A percentile compares a stretch with the other conserved stretches of the same genome.
Conservation (phyloP, 2,113 vertebrate genomes). For the Bambusicola thoracicus region DNA sequence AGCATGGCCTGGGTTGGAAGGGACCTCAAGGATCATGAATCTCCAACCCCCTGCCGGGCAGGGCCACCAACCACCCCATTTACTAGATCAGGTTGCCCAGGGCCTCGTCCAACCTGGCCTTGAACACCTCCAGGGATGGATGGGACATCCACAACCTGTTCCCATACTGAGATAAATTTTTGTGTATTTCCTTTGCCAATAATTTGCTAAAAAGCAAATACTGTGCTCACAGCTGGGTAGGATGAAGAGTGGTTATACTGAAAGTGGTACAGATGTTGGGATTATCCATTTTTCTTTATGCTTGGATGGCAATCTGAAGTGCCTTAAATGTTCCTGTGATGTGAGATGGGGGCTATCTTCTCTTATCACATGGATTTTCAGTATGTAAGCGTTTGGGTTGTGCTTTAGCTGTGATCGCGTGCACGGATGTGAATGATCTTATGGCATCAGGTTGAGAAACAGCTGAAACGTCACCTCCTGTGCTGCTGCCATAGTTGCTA, state of each 20-base stretch:
- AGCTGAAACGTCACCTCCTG: not conserved
- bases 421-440: fast-evolving
- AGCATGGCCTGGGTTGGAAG: no score
- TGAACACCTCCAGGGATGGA: no score
- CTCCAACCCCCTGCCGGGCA: no score
- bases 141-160: no score
- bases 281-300: not conserved
- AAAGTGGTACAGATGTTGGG: fast-evolving
- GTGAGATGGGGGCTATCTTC: not conserved
- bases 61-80: no score
- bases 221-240: not conserved
- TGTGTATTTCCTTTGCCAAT: conserved; percentile 4
- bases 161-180: not conserved
- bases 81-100: no score
- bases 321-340: not conserved
- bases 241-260: not conserved
- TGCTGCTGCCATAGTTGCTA: not conserved
- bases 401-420: not conserved
- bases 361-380: not conserved
- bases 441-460: not conserved
- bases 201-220: not conserved
- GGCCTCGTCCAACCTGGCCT: no score
- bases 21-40: no score
- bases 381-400: not conserved
- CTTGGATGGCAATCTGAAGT: not conserved